Evolutionary conservation across 2,797 vertebrate genomes (phyloP), one percentile per base, ranked within the genome.

Genomic region (Otolemur crassicaudatus): DNA sequence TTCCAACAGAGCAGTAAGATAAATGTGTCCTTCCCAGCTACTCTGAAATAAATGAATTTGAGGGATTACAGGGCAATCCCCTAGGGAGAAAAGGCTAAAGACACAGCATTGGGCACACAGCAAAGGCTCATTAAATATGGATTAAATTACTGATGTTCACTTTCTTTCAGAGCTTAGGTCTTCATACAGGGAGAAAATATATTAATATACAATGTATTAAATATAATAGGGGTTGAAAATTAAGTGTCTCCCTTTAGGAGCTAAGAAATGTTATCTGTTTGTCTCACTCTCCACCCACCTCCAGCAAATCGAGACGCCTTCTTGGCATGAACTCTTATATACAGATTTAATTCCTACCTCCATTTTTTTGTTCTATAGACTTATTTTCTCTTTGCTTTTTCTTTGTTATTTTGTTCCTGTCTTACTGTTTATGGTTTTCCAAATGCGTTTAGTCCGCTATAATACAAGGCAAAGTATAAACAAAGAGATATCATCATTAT

Each of bases 381-480:
- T 93, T 79, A 77, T 23, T 82, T 88, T 82, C 67, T 86, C 53
- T 87, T 82, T 80, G 82, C 23, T 86, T 91, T 96, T 63, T 84
- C 53, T 65, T 80, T 91, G 91, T 95, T 75, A 65, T 29, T 91
- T 77, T 83, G 53, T 31, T 31, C 83, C 72, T 53, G 34, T 75
- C 37, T 67, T 27, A 94, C 53, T 90, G 31, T 67, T 92, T 69
- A 0, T 43, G 73, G 34, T 94, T 94, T 91, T 61, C 43, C 87
- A 94, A 91, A 76, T 7, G 70, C 56, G 80, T 92, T 90, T 67
- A 88, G 31, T 43, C 40, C 80, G 58, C 81, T 94, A 89, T 69
- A 72, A 95, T 94, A 94, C 80, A 88, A 81, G 85, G 77, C 60
- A 91, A 37, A 60, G 25, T 72, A 87, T 81, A 87, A 77, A 94